Conservation (phyloP, 1,140 invertebrate species). For the Aphelenchoides fujianensis region DNA sequence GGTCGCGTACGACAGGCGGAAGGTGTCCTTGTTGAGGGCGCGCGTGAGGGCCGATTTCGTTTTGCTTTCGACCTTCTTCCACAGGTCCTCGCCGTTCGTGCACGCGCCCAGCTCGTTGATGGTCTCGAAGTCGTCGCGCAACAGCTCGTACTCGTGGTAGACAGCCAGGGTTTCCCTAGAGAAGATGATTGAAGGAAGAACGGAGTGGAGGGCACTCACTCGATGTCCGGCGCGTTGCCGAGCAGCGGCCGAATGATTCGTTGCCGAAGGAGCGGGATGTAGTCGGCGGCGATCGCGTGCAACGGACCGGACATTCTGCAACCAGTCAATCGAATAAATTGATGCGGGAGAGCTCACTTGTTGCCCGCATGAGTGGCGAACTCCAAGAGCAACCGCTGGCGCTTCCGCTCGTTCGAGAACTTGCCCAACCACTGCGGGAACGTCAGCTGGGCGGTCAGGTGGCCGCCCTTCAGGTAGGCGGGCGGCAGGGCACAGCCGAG, state of each 20-base stretch:
- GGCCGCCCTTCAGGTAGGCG: constrained; percentile 76
- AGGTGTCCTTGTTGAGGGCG: constrained; percentile 79
- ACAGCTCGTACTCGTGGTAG: constrained; percentile 77
- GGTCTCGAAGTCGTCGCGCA: constrained; percentile 84
- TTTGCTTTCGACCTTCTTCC: constrained; percentile 72
- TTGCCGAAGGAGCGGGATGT: constrained; percentile 43
- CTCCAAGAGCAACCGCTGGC: constrained; percentile 77
- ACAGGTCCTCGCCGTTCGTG: constrained; percentile 74
- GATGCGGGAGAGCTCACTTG: constrained; percentile 67
- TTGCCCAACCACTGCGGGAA: constrained; percentile 94
- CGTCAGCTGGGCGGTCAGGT: constrained; percentile 74
- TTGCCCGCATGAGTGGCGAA: constrained; percentile 76
- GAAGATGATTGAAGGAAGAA: constrained; percentile 20
- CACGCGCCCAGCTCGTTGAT: constrained; percentile 79
- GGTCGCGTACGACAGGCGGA: constrained; percentile 70
- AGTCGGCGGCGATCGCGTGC: constrained; percentile 47
- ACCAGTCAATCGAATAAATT: constrained; percentile 18
- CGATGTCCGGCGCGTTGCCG: constrained; percentile 70
- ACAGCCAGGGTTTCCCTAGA: constrained; percentile 72
- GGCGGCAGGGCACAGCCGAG: constrained; percentile 89
- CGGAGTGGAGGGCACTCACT: constrained; percentile 32
- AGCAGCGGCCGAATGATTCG: constrained; percentile 67
- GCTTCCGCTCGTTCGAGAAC: constrained; percentile 79
- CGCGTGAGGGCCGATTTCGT: constrained; percentile 87
- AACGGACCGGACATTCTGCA: constrained; percentile 48